Base-by-base conservation (phyloP, 2,113 vertebrate genomes). In the Sceloporus undulatus region DNA sequence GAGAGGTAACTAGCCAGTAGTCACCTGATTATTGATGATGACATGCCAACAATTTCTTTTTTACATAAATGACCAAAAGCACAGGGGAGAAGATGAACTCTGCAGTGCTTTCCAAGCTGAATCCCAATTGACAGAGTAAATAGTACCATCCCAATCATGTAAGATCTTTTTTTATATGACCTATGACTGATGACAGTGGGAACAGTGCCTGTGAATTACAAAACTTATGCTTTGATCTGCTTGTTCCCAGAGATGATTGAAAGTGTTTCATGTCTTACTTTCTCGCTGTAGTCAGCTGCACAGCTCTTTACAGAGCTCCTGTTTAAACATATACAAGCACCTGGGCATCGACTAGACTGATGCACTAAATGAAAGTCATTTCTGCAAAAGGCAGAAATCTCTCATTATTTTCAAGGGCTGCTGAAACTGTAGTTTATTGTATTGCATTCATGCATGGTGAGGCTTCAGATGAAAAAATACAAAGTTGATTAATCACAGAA, bases 361-460 rank as follows among this genome's bases (percentile, higher is more conserved):
- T 34, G 54, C 87, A 76, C 91, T 96, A 94, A 95, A 93, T 91
- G 86, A 94, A 96, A 96, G 94, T 90, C 4, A 95, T 94, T 96
- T 96, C 92, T 92, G 85, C 71, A 92, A 56, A 86, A 94, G 65
- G 92, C 92, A 94, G 91, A 91, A 95, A 92, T 75, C 91, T 92
- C 75, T 92, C 94, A 93, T 94, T 87, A 71, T 95, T 96, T 94
- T 92, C 90, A 90, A 54, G 68, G 88, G 79, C 89, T 92, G 90
- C 95, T 92, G 73, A 96, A 83, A 95, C 95, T 94, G 92, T 94
- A 96, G 95, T 92, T 84, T 96, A 94, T 95, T 94, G 94, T 91
- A 93, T 92, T 93, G 74, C 79, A 89, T 42, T 90, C 76, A 93
- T 92, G 68, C 90, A 87, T 88, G 89, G 81, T 38, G n/a, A 16